Percentiles rank a stretch among this genome's conserved stretches.
These are phyloP conservation scores for Helicoverpa armigera DNA, from an alignment of 1,140 invertebrate genomes.

Conservation along the genomic window DNA sequence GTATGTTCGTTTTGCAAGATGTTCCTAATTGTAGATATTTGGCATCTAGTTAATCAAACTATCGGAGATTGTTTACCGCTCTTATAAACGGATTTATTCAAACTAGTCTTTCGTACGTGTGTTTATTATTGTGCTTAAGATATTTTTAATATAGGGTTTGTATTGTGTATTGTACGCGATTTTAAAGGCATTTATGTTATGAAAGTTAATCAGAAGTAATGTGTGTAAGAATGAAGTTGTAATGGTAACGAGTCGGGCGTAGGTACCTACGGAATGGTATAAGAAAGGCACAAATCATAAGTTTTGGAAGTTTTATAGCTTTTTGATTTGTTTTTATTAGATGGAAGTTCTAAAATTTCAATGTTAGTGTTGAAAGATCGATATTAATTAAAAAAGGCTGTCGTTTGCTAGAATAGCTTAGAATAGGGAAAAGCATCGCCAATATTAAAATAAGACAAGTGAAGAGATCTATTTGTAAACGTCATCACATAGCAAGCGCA, in stretches of 20 bases:
- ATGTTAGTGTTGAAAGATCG: slow-evolving; percentile 54
- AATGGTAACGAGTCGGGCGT: not conserved
- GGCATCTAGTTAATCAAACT: slow-evolving; percentile 17
- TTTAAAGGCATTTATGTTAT: slow-evolving; percentile 37
- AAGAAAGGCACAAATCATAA: slow-evolving; percentile 41
- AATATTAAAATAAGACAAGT: slow-evolving; percentile 44
- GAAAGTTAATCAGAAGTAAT: not conserved
- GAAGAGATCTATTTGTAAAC: slow-evolving; percentile 52
- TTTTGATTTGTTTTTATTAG: slow-evolving; percentile 34
- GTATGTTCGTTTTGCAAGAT: slow-evolving; percentile 6
- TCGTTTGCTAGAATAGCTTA: slow-evolving; percentile 61
- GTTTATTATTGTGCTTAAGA: slow-evolving; percentile 42
- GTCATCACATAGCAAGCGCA: slow-evolving; percentile 32
- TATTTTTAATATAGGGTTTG: slow-evolving; percentile 38
- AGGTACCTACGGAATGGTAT: slow-evolving; percentile 8
- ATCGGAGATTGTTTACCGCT: slow-evolving; percentile 25
- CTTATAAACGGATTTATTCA: slow-evolving; percentile 47
- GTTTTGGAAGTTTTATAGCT: slow-evolving; percentile 14
- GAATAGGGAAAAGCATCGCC: slow-evolving; percentile 45
- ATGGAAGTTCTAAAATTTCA: slow-evolving; percentile 40
- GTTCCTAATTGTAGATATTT: slow-evolving; percentile 50
- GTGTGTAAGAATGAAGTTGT: not conserved
- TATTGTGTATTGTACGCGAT: slow-evolving; percentile 30
- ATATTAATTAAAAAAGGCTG: slow-evolving; percentile 63
- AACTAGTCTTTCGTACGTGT: slow-evolving; percentile 53